These are phyloP conservation scores for Strigamia transsilvanica DNA, from an alignment of 2,888 invertebrate species.

Conservation along the genomic window DNA sequence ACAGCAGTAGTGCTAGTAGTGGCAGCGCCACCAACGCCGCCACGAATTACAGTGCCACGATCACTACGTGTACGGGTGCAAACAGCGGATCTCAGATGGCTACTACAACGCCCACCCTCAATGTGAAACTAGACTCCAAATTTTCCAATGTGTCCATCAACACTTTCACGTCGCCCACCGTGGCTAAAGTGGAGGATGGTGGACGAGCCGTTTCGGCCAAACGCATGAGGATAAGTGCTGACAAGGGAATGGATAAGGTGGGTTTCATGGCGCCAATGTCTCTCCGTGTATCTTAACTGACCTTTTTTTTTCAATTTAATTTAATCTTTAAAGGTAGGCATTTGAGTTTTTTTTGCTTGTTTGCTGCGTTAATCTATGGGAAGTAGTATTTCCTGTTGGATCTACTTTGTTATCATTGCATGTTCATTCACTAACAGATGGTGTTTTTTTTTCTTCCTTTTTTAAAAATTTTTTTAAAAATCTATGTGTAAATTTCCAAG, in stretches of 20 bases:
- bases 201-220: slow-evolving; percentile 52
- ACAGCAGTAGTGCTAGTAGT: slow-evolving; percentile 32
- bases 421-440: background rate
- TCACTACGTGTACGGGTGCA: background rate
- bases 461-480: too few species aligned
- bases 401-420: background rate
- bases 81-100: slow-evolving; percentile 35
- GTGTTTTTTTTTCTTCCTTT: background rate
- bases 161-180: slow-evolving; percentile 24
- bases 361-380: background rate
- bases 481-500: background rate
- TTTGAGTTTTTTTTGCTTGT: background rate
- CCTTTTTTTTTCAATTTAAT: background rate
- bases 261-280: background rate
- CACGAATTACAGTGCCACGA: background rate
- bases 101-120: slow-evolving; percentile 51
- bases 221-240: slow-evolving; percentile 55
- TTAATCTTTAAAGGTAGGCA: too few species aligned
- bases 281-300: background rate
- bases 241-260: slow-evolving; percentile 56
- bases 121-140: slow-evolving; percentile 56
- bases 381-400: background rate
- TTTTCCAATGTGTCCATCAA: slow-evolving; percentile 52
- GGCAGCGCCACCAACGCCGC: background rate
- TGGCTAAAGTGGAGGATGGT: slow-evolving; percentile 54